Percentiles rank a stretch among this genome's conserved stretches.
Evolutionary conservation across 2,888 invertebrate species (phyloP).

Genomic region (Hartigia nigra): DNA sequence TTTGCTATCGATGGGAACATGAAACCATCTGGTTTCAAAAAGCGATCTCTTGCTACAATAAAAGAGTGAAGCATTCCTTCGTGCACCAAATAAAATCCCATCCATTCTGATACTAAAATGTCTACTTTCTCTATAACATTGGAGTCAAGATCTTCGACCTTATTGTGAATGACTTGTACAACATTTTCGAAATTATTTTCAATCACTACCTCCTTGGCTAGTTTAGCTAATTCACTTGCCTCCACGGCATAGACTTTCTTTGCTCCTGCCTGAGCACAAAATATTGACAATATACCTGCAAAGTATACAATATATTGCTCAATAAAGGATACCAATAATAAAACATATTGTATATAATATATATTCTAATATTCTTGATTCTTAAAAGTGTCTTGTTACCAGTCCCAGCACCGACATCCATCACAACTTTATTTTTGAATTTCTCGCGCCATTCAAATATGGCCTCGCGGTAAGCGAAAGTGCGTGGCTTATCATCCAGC

Average conservation of each 20-base stretch:
- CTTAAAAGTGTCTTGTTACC: slow-evolving; percentile 59
- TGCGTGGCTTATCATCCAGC: slow-evolving; percentile 82
- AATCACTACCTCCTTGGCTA: slow-evolving; percentile 75
- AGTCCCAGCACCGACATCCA: slow-evolving; percentile 89
- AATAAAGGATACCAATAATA: neutral
- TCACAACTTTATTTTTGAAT: slow-evolving; percentile 82
- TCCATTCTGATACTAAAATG: slow-evolving; percentile 96
- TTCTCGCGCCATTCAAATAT: slow-evolving; percentile 75
- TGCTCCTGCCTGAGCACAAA: slow-evolving; percentile 93
- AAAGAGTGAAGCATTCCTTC: slow-evolving; percentile 97
- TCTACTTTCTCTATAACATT: slow-evolving; percentile 80
- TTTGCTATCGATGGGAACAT: slow-evolving; percentile 83
- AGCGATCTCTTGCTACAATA: slow-evolving; percentile 82
- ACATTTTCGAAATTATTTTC: slow-evolving; percentile 77
- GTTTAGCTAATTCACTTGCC: slow-evolving; percentile 77
- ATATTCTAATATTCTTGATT: neutral
- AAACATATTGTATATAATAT: neutral
- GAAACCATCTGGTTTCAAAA: slow-evolving; percentile 77
- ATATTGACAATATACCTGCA: slow-evolving; percentile 84
- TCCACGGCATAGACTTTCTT: slow-evolving; percentile 87
- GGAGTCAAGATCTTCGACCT: slow-evolving; percentile 80
- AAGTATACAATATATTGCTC: slow-evolving; percentile 11
- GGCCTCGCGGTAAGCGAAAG: slow-evolving; percentile 82
- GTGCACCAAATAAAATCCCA: slow-evolving; percentile 95
- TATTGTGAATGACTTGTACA: slow-evolving; percentile 80